Conservation (phyloP, 2,888 invertebrate species). For the Physocephala rufipes region DNA sequence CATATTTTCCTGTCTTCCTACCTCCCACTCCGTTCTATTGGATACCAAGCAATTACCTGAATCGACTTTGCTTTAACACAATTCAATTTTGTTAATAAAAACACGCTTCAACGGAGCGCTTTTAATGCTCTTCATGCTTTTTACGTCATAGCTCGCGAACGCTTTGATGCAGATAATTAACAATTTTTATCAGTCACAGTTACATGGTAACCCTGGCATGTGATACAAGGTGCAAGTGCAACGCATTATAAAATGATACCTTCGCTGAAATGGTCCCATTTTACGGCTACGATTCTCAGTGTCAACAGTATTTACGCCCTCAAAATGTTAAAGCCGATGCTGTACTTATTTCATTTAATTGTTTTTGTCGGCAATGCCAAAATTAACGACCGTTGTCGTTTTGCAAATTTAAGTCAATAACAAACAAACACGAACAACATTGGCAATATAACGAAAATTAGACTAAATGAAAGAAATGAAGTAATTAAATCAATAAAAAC, state of each 20-base stretch:
- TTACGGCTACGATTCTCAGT: not conserved
- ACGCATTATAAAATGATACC: not conserved
- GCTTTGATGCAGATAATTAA: conserved; percentile 33
- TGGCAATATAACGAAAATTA: not conserved
- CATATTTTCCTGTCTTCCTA: not conserved
- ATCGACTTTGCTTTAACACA: conserved; percentile 4
- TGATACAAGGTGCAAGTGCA: not conserved
- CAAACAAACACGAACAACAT: not conserved
- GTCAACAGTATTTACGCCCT: not conserved
- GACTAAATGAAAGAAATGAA: not conserved
- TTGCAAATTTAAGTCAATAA: not conserved
- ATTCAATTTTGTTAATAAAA: conserved; percentile 31
- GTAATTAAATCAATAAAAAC: conserved; percentile 14
- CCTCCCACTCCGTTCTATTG: not conserved
- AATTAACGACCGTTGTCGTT: not conserved
- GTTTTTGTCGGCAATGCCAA: not conserved
- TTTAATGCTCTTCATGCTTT: not conserved
- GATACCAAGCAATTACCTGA: not conserved
- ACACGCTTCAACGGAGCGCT: conserved; percentile 7
- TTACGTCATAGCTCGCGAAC: not conserved
- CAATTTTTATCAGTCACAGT: conserved; percentile 14
- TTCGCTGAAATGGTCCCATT: not conserved
- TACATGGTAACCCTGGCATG: conserved; percentile 2
- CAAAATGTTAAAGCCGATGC: conserved; percentile 9
- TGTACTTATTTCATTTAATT: not conserved